Conservation (phyloP, 1,140 invertebrate species). For the Drosophila sturtevanti region DNA sequence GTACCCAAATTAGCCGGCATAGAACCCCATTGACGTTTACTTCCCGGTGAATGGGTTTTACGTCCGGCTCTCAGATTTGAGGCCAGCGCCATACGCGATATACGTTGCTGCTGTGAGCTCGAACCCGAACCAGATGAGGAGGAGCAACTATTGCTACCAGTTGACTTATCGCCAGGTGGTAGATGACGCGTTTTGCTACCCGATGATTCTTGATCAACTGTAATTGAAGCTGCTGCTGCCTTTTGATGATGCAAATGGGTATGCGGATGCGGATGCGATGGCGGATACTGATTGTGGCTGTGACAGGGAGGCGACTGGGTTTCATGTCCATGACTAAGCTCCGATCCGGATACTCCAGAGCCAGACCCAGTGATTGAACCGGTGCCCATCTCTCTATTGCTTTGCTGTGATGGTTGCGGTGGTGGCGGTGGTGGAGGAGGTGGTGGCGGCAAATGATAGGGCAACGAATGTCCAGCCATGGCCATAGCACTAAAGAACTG, state of each 20-base stretch:
- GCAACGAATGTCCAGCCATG: conserved; percentile 85
- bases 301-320: conserved; percentile 28
- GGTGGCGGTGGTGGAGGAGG: conserved; percentile 84
- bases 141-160: conserved; percentile 36
- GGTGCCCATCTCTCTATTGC: not conserved
- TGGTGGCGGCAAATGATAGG: conserved; percentile 86
- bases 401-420: conserved; percentile 60
- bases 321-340: conserved; percentile 29
- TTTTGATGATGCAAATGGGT: conserved; percentile 19
- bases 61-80: conserved; percentile 82
- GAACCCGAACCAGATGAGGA: conserved; percentile 34
- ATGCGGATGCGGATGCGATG: conserved; percentile 19
- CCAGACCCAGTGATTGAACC: no score
- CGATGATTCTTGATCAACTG: not conserved
- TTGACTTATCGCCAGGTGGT: conserved; percentile 27
- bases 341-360: conserved; percentile 2
- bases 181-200: not conserved
- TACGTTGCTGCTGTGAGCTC: conserved; percentile 27
- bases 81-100: conserved; percentile 49
- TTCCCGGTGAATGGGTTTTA: conserved; percentile 90
- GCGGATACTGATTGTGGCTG: conserved; percentile 28
- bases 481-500: conserved; percentile 85
- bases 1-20: conserved; percentile 94
- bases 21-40: conserved; percentile 94
- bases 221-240: conserved; percentile 19